Conservation (phyloP, 2,797 vertebrate genomes). For the Cheirogaleus major region DNA sequence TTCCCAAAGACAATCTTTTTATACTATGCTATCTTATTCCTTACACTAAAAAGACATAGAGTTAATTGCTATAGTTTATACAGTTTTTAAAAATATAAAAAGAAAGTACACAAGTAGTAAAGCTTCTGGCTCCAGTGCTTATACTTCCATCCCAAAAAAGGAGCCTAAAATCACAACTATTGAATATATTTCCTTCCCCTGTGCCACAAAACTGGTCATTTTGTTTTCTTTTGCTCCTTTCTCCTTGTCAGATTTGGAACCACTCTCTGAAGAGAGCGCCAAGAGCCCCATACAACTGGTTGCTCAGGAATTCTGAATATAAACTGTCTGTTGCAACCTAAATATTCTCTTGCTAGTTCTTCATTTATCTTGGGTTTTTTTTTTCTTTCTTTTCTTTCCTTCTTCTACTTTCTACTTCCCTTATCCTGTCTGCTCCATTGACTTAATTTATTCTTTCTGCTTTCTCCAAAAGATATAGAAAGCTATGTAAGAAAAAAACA, state of each 20-base stretch:
- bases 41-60: background rate
- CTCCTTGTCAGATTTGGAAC: constrained; percentile 3
- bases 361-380: background rate
- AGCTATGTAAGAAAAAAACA: background rate
- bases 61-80: background rate
- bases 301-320: background rate
- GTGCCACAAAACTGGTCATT: background rate
- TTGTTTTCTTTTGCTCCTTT: constrained; percentile 37
- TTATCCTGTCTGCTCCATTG: background rate
- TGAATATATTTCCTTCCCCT: background rate
- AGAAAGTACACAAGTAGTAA: background rate
- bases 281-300: background rate
- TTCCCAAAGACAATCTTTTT: background rate
- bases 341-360: background rate
- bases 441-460: background rate
- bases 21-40: background rate
- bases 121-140: background rate
- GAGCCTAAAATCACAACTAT: constrained; percentile 8
- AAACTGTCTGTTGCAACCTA: background rate
- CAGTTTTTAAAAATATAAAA: background rate
- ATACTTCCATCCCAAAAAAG: background rate
- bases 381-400: background rate
- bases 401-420: background rate
- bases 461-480: background rate
- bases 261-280: background rate